These are phyloP conservation scores for Netelia virgata DNA, from an alignment of 2,888 invertebrate species.

Conservation along the genomic window DNA sequence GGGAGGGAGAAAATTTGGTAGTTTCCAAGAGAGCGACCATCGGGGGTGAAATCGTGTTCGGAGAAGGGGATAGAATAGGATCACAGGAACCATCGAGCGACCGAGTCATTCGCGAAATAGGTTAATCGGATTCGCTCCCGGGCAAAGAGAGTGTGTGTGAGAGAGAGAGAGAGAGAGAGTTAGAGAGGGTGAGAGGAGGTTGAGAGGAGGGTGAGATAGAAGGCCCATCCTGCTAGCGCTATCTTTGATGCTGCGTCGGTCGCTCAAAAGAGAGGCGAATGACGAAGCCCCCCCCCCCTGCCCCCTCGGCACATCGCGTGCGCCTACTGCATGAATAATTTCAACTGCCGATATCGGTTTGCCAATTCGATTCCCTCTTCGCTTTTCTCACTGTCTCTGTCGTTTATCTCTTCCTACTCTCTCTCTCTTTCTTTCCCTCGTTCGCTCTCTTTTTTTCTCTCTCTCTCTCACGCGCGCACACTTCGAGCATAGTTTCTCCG, in stretches of 20 bases:
- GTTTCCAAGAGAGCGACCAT: constrained; percentile 33
- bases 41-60: constrained; percentile 32
- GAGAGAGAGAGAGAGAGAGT: constrained; percentile 39
- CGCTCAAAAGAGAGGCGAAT: constrained; percentile 72
- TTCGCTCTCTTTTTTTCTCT: constrained; percentile 25
- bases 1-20: constrained; percentile 57
- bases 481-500: constrained; percentile 64
- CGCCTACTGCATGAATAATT: constrained; percentile 57
- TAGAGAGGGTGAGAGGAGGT: not conserved
- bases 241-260: constrained; percentile 74
- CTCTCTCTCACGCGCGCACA: constrained; percentile 19
- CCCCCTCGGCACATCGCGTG: constrained; percentile 32
- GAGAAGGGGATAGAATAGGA: constrained; percentile 50
- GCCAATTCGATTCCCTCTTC: constrained; percentile 54
- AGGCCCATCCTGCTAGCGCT: constrained; percentile 33
- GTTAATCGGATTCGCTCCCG: constrained; percentile 78
- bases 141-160: constrained; percentile 48
- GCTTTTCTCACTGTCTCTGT: constrained; percentile 51
- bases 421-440: constrained; percentile 1
- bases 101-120: constrained; percentile 75
- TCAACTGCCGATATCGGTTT: constrained; percentile 39
- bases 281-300: constrained; percentile 28
- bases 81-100: constrained; percentile 58
- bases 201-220: not conserved
- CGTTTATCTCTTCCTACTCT: constrained; percentile 16